These are phyloP conservation scores for Bagarius yarrelli DNA, from an alignment of 2,113 vertebrate species.

Conservation along the genomic window DNA sequence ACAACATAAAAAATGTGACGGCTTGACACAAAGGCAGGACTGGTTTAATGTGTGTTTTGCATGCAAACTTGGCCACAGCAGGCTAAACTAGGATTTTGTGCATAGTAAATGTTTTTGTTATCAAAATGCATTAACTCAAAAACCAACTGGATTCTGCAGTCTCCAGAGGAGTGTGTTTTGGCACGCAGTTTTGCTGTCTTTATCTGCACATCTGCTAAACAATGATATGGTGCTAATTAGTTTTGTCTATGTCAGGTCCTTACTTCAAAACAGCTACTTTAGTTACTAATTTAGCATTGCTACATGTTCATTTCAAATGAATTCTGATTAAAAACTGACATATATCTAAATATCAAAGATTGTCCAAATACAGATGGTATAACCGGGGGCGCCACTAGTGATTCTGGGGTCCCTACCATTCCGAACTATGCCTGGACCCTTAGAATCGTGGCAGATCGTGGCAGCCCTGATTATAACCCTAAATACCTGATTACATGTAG, in stretches of 20 bases:
- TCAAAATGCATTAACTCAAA: background rate
- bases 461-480: background rate
- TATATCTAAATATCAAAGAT: too few species aligned
- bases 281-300: background rate
- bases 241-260: background rate
- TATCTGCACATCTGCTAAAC: background rate
- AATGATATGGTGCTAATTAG: background rate
- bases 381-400: too few species aligned
- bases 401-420: too few species aligned
- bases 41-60: background rate
- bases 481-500: background rate
- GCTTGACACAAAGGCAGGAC: background rate
- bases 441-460: too few species aligned
- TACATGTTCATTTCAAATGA: background rate
- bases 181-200: background rate
- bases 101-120: background rate
- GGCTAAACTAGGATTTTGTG: background rate
- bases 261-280: background rate
- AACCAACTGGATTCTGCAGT: background rate
- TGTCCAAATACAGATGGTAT: background rate
- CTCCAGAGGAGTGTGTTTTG: background rate
- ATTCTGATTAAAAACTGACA: background rate
- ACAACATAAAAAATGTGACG: too few species aligned
- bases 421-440: too few species aligned
- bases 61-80: background rate